Conservation (phyloP, 2,888 invertebrate genomes). For the Brachyopa scutellaris region DNA sequence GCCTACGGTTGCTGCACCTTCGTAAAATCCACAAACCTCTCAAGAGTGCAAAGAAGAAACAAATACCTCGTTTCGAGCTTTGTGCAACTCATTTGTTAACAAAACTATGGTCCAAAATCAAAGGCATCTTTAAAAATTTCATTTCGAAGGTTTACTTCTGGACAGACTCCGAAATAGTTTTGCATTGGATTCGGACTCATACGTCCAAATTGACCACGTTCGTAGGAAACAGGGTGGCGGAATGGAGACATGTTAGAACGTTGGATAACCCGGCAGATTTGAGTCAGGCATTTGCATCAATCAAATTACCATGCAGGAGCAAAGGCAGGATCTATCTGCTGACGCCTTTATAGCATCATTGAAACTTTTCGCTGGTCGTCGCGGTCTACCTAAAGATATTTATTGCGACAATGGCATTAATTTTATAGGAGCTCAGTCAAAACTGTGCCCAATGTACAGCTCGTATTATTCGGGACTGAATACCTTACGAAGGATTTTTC, state of each 20-base stretch:
- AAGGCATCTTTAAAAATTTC: too few relatives aligned
- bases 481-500: too few relatives aligned
- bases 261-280: background rate
- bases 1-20: too few relatives aligned
- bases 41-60: too few relatives aligned
- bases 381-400: slow-evolving; percentile 17
- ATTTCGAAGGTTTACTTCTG: too few relatives aligned
- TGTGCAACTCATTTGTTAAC: too few relatives aligned
- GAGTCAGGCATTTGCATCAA: slow-evolving; percentile 47
- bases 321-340: slow-evolving; percentile 51
- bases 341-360: slow-evolving; percentile 50
- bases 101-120: too few relatives aligned
- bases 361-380: slow-evolving; percentile 30
- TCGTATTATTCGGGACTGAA: too few relatives aligned
- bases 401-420: slow-evolving; percentile 49
- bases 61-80: too few relatives aligned
- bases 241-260: background rate
- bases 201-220: background rate
- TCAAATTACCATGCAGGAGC: slow-evolving; percentile 51
- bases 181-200: background rate
- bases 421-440: slow-evolving; percentile 41
- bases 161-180: too few relatives aligned
- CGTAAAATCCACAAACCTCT: too few relatives aligned
- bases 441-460: too few relatives aligned
- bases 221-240: background rate